A percentile compares a stretch with the other conserved stretches of the same genome.
These are phyloP conservation scores for Bruchidius siliquastri DNA, from an alignment of 2,888 invertebrate genomes.

Conservation along the genomic window DNA sequence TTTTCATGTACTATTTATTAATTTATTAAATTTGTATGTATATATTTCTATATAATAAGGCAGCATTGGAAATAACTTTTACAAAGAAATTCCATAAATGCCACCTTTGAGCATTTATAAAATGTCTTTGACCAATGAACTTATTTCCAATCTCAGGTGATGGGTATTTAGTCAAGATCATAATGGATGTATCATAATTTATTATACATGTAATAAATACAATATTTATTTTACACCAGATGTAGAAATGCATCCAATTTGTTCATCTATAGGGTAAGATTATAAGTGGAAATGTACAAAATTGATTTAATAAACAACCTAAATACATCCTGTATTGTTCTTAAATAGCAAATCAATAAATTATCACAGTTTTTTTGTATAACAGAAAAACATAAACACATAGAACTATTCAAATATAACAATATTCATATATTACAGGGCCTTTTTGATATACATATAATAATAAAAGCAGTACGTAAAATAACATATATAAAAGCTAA, in stretches of 20 bases:
- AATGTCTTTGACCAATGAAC: conserved; percentile 16
- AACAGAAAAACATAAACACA: neutral
- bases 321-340: neutral
- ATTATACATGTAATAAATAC: conserved; percentile 1
- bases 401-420: neutral
- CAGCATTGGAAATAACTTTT: conserved; percentile 19
- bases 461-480: neutral
- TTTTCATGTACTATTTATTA: conserved; percentile 4
- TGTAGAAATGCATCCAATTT: neutral
- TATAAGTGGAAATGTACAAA: conserved; percentile 3
- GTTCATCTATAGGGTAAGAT: neutral
- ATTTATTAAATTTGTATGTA: conserved; percentile 14
- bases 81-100: conserved; percentile 23
- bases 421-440: neutral
- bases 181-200: neutral
- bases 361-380: neutral
- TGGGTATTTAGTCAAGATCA: conserved; percentile 8
- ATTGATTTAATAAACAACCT: neutral
- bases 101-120: conserved; percentile 15
- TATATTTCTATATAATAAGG: conserved; percentile 8
- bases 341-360: neutral
- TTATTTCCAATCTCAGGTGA: conserved; percentile 20
- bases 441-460: neutral
- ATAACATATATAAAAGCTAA: neutral
- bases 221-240: neutral